These are phyloP conservation scores for Drosophila anceps DNA, from an alignment of 2,888 invertebrate genomes.

Conservation along the genomic window DNA sequence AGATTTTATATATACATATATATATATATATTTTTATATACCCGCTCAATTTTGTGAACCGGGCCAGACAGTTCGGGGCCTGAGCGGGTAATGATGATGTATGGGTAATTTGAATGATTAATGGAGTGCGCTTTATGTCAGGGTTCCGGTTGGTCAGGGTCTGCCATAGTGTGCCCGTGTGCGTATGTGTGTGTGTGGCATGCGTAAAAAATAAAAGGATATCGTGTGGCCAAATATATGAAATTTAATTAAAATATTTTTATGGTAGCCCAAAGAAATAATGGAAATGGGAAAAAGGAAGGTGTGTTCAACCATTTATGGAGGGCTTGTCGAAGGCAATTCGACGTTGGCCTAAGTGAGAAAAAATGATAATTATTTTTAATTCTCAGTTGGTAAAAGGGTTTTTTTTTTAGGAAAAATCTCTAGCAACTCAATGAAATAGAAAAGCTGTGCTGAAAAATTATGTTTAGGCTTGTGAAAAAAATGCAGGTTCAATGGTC, in stretches of 20 bases:
- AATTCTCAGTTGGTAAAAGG: not conserved
- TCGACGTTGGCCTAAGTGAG: slow-evolving; percentile 11
- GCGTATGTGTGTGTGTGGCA: slow-evolving; percentile 60
- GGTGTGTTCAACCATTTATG: slow-evolving; percentile 48
- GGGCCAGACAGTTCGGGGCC: slow-evolving; percentile 69
- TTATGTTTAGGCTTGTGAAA: not conserved
- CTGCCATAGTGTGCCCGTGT: not conserved
- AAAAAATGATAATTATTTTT: slow-evolving; percentile 32
- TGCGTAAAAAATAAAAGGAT: slow-evolving; percentile 65
- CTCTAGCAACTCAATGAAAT: not conserved
- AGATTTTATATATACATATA: slow-evolving; percentile 1
- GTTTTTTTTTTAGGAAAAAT: not conserved
- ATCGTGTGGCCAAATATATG: slow-evolving; percentile 53
- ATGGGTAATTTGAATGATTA: slow-evolving; percentile 79
- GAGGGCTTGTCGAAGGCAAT: slow-evolving; percentile 26
- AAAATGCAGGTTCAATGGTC: not conserved
- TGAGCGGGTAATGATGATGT: slow-evolving; percentile 74
- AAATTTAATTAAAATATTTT: slow-evolving; percentile 80
- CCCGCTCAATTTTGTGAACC: slow-evolving; percentile 54
- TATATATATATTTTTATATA: slow-evolving; percentile 3
- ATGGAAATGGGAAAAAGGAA: slow-evolving; percentile 28
- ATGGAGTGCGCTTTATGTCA: slow-evolving; percentile 73
- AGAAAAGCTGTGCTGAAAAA: not conserved
- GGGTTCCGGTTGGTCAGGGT: slow-evolving; percentile 65
- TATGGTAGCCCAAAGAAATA: slow-evolving; percentile 50